These are phyloP conservation scores for Plemyria rubiginata DNA, from an alignment of 2,888 invertebrate species.

Conservation along the genomic window DNA sequence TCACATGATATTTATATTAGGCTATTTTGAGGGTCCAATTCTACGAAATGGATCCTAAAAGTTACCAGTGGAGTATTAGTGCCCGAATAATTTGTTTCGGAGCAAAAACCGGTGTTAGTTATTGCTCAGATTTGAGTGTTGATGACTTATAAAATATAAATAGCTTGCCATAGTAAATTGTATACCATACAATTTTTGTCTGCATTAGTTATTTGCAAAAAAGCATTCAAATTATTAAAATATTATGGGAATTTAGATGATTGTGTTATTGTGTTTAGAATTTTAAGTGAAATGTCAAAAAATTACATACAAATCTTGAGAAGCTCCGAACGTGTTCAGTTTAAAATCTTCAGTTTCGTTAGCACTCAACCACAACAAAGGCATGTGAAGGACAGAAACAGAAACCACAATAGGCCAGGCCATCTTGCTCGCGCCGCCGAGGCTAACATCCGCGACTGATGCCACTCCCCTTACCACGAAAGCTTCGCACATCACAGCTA, in stretches of 20 bases:
- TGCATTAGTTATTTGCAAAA: not conserved
- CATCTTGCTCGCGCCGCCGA: slow-evolving; percentile 82
- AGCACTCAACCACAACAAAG: slow-evolving; percentile 54
- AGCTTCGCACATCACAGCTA: slow-evolving; percentile 64
- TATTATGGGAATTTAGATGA: slow-evolving; percentile 24
- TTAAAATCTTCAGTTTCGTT: slow-evolving; percentile 70
- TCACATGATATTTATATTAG: slow-evolving; percentile 29
- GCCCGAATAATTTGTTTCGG: not conserved
- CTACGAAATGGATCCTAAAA: not conserved
- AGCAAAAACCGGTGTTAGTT: not conserved
- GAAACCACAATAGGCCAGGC: slow-evolving; percentile 74
- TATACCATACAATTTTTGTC: not conserved
- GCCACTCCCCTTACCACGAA: slow-evolving; percentile 55
- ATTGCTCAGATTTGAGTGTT: not conserved
- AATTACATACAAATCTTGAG: slow-evolving; percentile 29
- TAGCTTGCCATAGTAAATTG: not conserved
- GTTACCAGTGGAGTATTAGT: not conserved
- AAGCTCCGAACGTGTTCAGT: slow-evolving; percentile 20
- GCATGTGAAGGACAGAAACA: slow-evolving; percentile 65
- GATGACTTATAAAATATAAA: not conserved
- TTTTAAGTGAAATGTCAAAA: slow-evolving; percentile 16
- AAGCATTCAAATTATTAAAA: slow-evolving; percentile 6
- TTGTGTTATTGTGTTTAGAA: slow-evolving; percentile 9
- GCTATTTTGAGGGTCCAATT: not conserved
- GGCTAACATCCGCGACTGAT: slow-evolving; percentile 65